Percentiles rank a stretch among this genome's conserved stretches.
These are phyloP conservation scores for Chaetodon trifascialis DNA, from an alignment of 2,113 vertebrate genomes.

Conservation along the genomic window DNA sequence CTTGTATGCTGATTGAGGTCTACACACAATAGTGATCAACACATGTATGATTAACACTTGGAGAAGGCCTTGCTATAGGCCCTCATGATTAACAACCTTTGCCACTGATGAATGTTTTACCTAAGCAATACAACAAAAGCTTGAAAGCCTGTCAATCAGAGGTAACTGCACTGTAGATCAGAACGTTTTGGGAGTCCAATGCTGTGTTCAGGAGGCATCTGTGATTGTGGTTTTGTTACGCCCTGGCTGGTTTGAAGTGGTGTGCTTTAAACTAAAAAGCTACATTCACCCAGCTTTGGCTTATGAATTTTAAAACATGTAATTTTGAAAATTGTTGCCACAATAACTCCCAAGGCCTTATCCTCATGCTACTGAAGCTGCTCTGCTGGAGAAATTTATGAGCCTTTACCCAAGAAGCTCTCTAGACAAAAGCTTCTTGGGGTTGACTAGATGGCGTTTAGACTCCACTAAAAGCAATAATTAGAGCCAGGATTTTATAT, in stretches of 20 bases:
- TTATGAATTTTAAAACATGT: conserved; percentile 16
- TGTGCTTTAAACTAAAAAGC: conserved; percentile 6
- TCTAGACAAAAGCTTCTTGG: not conserved
- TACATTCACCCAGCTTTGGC: not conserved
- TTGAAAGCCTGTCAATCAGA: not conserved
- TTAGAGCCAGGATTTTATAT: not conserved
- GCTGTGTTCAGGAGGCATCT: not conserved
- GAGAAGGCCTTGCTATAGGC: not conserved
- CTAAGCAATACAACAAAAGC: not conserved
- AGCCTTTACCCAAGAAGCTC: not conserved
- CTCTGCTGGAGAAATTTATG: conserved; percentile 3
- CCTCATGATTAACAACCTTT: not conserved
- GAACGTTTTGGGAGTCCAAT: not conserved
- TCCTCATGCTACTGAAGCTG: conserved; percentile 12
- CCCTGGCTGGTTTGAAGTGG: conserved; percentile 1
- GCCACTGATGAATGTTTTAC: not conserved
- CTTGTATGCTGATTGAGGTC: conserved; percentile 22
- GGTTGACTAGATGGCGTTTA: not conserved
- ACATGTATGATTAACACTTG: not conserved
- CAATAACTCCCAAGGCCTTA: not conserved
- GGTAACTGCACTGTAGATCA: not conserved
- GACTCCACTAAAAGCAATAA: not conserved
- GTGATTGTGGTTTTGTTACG: not conserved
- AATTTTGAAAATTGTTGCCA: conserved; percentile 26
- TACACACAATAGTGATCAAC: not conserved